phyloP scores from a whole-genome alignment of 2,797 vertebrate genomes.

The Decapterus maruadsi region DNA sequence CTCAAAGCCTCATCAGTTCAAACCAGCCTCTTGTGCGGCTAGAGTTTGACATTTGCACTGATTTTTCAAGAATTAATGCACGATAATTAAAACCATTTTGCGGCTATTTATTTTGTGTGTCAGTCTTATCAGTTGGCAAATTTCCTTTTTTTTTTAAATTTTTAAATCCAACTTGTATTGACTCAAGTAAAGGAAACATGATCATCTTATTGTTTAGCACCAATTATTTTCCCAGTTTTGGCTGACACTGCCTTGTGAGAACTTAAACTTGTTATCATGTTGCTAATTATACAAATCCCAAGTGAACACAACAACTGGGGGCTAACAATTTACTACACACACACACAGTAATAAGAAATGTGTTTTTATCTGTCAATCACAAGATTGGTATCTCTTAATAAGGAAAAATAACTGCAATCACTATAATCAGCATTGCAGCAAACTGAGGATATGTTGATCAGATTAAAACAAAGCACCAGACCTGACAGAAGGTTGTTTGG shows the following conservation, averaged over 20 bases:
- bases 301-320: neutral
- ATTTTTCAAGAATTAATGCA: neutral
- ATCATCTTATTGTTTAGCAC: neutral
- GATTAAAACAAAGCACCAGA: conserved; percentile 7
- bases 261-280: neutral
- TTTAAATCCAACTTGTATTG: neutral
- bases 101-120: neutral
- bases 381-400: conserved; percentile 32
- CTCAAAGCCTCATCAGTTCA: no score
- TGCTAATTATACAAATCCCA: neutral
- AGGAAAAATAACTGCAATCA: neutral
- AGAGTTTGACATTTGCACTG: neutral
- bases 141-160: neutral
- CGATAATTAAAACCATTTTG: neutral
- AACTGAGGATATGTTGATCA: conserved; percentile 2
- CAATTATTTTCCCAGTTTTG: neutral
- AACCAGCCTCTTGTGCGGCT: neutral
- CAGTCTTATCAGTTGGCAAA: no score
- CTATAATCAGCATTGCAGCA: neutral
- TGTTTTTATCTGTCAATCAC: neutral
- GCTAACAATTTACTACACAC: neutral
- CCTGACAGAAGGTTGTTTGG: neutral
- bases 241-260: neutral
- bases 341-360: neutral
- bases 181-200: neutral